Percentiles rank a stretch among this genome's conserved stretches.
phyloP scores from a whole-genome alignment of 2,888 invertebrate genomes.

The Dynastes tityus region DNA sequence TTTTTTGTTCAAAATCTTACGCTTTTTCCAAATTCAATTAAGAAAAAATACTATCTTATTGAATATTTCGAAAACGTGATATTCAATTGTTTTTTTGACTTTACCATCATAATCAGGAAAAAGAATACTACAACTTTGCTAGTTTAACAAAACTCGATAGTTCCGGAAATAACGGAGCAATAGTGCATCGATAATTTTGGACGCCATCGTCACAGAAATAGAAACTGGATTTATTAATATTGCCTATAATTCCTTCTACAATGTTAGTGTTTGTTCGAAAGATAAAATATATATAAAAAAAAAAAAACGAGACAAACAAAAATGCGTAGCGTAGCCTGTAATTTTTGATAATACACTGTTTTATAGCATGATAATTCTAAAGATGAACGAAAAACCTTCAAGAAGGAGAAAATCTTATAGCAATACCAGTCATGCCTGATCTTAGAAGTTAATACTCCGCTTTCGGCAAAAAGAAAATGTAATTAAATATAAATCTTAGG shows the following conservation, averaged over 20 bases:
- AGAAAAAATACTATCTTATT: no score
- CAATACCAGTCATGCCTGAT: constrained; percentile 69
- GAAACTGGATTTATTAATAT: constrained; percentile 34
- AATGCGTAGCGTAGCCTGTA: constrained; percentile 14
- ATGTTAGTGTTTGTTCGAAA: constrained; percentile 30
- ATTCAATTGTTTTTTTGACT: no score
- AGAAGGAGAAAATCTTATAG: constrained; percentile 61
- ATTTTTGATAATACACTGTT: constrained; percentile 49
- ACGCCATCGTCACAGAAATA: constrained; percentile 12
- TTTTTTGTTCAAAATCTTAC: no score
- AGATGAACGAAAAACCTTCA: constrained; percentile 51
- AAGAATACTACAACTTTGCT: no score
- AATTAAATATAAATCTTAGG: constrained; percentile 14
- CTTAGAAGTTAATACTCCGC: constrained; percentile 65
- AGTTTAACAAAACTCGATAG: no score
- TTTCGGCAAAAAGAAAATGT: constrained; percentile 59
- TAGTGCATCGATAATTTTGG: no score
- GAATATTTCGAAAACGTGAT: no score
- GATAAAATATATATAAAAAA: neutral
- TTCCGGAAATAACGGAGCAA: no score
- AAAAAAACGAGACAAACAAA: constrained; percentile 11
- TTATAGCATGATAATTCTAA: constrained; percentile 63
- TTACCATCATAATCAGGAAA: no score
- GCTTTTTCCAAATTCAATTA: no score
- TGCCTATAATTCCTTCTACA: constrained; percentile 24